These are phyloP conservation scores for Phrynosoma platyrhinos DNA, from an alignment of 2,113 vertebrate species.

Conservation along the genomic window DNA sequence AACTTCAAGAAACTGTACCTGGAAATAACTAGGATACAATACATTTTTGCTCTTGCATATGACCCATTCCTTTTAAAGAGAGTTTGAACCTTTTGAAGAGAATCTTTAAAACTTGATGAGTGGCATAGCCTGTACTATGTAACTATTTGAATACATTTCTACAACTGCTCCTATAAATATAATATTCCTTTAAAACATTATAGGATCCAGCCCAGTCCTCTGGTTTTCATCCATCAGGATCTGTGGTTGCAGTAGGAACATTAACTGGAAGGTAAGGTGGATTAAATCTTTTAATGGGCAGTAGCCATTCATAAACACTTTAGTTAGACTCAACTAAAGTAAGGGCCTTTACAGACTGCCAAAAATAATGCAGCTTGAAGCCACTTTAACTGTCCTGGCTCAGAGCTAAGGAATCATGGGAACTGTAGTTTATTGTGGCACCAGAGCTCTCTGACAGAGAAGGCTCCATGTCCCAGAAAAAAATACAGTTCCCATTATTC, in stretches of 20 bases:
- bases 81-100: background rate
- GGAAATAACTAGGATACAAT: background rate
- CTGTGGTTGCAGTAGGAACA: conserved; percentile 93
- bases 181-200: conserved; percentile 63
- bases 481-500: too few relatives aligned
- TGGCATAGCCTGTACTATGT: background rate
- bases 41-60: background rate
- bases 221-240: conserved; percentile 94
- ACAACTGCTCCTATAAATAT: conserved; percentile 20
- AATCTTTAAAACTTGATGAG: background rate
- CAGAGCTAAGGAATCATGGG: too few relatives aligned
- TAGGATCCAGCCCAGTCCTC: conserved; percentile 96
- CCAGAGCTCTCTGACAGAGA: too few relatives aligned
- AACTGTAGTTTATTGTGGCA: too few relatives aligned
- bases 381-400: too few relatives aligned
- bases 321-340: too few relatives aligned
- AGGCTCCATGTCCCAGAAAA: too few relatives aligned
- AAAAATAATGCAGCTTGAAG: too few relatives aligned
- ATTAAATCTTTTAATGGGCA: too few relatives aligned
- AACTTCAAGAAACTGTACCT: background rate
- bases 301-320: too few relatives aligned
- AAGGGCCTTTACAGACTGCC: too few relatives aligned
- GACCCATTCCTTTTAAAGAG: background rate
- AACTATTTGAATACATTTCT: background rate
- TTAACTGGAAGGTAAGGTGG: conserved; percentile 91